Percentiles rank a stretch among this genome's conserved stretches.
These are phyloP conservation scores for Tautogolabrus adspersus DNA, from an alignment of 2,113 vertebrate genomes.

Conservation along the genomic window DNA sequence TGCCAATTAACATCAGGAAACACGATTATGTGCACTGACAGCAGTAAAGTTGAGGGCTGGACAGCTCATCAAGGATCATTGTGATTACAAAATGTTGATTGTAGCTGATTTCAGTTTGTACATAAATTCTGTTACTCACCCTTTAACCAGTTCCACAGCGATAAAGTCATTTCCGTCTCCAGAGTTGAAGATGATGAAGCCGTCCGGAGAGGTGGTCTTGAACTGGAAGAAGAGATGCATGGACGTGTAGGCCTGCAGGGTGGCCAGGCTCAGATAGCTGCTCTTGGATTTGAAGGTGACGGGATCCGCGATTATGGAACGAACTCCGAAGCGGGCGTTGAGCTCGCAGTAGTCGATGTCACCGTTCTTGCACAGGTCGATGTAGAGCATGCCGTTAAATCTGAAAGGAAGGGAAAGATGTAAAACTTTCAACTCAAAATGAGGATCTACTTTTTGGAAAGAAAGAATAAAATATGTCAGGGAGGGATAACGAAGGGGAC, in stretches of 20 bases:
- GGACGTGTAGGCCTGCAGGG: slow-evolving; percentile 96
- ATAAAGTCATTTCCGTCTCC: slow-evolving; percentile 93
- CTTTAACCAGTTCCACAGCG: slow-evolving; percentile 96
- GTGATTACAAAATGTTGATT: too few species aligned
- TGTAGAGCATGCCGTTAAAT: slow-evolving; percentile 98
- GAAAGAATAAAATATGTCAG: too few species aligned
- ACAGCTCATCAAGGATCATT: too few species aligned
- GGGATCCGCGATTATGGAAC: slow-evolving; percentile 97
- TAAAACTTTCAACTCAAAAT: background rate
- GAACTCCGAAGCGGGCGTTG: slow-evolving; percentile 96
- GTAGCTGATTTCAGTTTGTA: too few species aligned
- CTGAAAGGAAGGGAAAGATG: slow-evolving; percentile 58
- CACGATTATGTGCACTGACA: too few species aligned
- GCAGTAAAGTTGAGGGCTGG: too few species aligned
- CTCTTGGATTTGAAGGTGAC: slow-evolving; percentile 98
- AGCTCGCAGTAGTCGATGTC: slow-evolving; percentile 98
- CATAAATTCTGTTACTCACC: slow-evolving; percentile 78
- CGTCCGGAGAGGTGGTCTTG: slow-evolving; percentile 96
- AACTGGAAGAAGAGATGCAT: slow-evolving; percentile 99
- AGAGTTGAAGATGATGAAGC: slow-evolving; percentile 98
- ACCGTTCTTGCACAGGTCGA: slow-evolving; percentile 98
- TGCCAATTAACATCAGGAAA: too few species aligned
- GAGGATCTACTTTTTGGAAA: background rate
- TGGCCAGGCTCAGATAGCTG: slow-evolving; percentile 96
- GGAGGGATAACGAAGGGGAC: too few species aligned